Conservation (phyloP, 2,888 invertebrate species). For the Meteorus colon region DNA sequence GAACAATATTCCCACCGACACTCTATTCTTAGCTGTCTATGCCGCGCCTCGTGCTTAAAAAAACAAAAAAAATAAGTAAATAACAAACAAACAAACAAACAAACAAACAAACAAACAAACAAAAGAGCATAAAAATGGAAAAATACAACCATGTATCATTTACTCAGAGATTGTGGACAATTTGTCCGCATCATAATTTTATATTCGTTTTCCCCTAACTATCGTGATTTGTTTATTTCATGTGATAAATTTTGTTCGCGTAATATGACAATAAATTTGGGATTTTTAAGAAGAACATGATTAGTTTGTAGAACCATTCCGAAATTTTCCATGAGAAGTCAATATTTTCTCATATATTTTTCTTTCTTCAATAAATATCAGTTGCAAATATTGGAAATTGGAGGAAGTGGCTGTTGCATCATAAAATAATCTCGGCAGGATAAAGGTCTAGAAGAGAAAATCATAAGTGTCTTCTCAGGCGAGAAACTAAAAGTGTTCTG, state of each 20-base stretch:
- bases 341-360: too few relatives aligned
- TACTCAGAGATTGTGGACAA: not conserved
- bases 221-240: not conserved
- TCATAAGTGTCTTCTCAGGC: too few relatives aligned
- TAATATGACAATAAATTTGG: not conserved
- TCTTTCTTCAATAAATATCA: too few relatives aligned
- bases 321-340: too few relatives aligned
- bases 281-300: too few relatives aligned
- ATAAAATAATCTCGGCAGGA: too few relatives aligned
- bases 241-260: not conserved
- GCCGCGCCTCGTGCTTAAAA: slow-evolving; percentile 31
- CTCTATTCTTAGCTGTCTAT: slow-evolving; percentile 29
- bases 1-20: slow-evolving; percentile 43
- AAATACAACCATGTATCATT: not conserved
- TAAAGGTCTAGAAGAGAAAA: too few relatives aligned
- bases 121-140: not conserved
- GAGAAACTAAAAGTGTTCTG: too few relatives aligned
- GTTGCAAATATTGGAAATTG: too few relatives aligned
- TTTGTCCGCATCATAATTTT: not conserved
- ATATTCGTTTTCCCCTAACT: not conserved
- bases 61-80: slow-evolving; percentile 41
- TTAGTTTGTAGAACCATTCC: too few relatives aligned
- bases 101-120: not conserved
- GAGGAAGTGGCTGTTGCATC: too few relatives aligned
- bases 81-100: not conserved